These are phyloP conservation scores for Larimichthys polyactis DNA, from an alignment of 2,113 vertebrate genomes.

Conservation along the genomic window DNA sequence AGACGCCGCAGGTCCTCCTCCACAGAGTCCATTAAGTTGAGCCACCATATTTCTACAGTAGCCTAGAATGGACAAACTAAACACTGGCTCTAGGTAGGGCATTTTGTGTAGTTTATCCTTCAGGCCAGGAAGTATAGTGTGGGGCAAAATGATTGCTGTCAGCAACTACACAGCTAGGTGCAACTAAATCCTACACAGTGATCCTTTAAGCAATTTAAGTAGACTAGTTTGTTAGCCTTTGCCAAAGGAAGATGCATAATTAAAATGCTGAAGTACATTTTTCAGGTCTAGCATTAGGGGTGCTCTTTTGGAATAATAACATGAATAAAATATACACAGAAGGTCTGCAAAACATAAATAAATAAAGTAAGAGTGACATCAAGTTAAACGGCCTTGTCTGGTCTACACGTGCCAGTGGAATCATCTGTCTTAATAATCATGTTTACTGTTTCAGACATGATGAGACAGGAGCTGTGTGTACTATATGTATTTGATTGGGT, in stretches of 20 bases:
- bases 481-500: conserved; percentile 11
- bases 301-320: neutral
- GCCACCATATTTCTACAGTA: too few relatives aligned
- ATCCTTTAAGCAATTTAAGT: too few relatives aligned
- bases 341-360: neutral
- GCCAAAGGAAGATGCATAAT: neutral
- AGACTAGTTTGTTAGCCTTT: neutral
- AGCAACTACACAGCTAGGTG: too few relatives aligned
- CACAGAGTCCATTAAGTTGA: too few relatives aligned
- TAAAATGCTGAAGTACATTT: neutral
- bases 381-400: neutral
- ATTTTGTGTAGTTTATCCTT: too few relatives aligned
- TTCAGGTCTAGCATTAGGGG: neutral
- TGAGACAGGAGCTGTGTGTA: neutral
- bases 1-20: too few relatives aligned
- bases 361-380: neutral
- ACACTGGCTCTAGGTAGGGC: too few relatives aligned
- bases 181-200: too few relatives aligned
- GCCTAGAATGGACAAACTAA: too few relatives aligned
- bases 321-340: neutral
- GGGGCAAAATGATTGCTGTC: too few relatives aligned
- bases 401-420: neutral
- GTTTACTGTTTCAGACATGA: conserved; percentile 2
- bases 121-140: too few relatives aligned
- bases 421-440: conserved; percentile 22